Conservation (phyloP, 1,140 invertebrate species). For the Heliconius nattereri region DNA sequence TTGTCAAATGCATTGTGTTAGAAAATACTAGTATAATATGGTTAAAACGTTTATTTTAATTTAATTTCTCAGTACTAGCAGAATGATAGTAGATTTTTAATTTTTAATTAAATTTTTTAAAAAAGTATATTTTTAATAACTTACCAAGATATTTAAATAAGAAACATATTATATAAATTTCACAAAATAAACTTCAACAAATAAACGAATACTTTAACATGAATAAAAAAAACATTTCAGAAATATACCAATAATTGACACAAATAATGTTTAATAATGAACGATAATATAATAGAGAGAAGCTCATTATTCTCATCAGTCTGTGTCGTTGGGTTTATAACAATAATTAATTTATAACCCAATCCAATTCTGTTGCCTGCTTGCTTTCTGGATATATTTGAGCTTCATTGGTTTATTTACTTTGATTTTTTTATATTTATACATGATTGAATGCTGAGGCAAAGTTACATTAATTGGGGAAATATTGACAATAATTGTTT, state of each 20-base stretch:
- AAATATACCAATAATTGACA: not conserved
- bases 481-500: no score
- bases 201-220: not conserved
- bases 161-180: not conserved
- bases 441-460: not conserved
- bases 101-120: no score
- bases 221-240: no score
- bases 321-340: constrained; percentile 2
- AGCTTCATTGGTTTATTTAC: not conserved
- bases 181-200: not conserved
- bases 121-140: no score
- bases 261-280: not conserved
- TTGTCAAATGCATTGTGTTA: no score
- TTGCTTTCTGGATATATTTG: not conserved
- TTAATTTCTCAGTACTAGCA: no score
- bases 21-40: no score
- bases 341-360: constrained; percentile 7
- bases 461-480: not conserved
- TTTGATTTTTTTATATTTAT: not conserved
- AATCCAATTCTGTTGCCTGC: not conserved
- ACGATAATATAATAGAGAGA: constrained; percentile 2
- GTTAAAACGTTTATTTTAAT: no score
- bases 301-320: constrained; percentile 1
- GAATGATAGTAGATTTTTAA: no score
- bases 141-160: not conserved